phyloP scores from a whole-genome alignment of 37 sponge, comb jelly and placozoan genomes.

The Corticium candelabrum region DNA sequence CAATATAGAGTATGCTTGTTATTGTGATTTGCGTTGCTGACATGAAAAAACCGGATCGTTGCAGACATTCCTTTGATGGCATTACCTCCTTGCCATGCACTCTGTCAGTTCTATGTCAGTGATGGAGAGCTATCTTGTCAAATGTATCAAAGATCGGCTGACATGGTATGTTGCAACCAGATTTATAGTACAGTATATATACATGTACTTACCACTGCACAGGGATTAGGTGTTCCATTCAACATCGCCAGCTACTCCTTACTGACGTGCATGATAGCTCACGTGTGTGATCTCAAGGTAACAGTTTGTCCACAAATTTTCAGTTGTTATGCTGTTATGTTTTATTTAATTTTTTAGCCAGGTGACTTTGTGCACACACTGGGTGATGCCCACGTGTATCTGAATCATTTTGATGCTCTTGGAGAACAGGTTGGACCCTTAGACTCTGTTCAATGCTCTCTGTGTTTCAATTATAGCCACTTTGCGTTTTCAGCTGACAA shows the following conservation, averaged over 20 bases:
- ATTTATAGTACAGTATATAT: not conserved
- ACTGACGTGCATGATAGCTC: constrained; percentile 96
- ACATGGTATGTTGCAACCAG: constrained; percentile 25
- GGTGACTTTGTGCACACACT: constrained; percentile 71
- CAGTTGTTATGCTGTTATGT: constrained; percentile 2
- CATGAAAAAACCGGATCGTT: not conserved
- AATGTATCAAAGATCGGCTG: constrained; percentile 81
- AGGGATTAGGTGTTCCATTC: constrained; percentile 98
- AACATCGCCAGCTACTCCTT: constrained; percentile 95
- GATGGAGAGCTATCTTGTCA: constrained; percentile 91
- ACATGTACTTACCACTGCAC: not conserved
- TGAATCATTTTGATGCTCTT: constrained; percentile 87
- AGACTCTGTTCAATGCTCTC: not conserved
- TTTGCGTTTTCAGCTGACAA: constrained; percentile 39
- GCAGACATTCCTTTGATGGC: constrained; percentile 80
- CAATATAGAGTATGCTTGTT: not conserved
- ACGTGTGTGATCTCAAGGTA: constrained; percentile 60
- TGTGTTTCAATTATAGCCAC: not conserved
- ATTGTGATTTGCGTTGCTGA: not conserved
- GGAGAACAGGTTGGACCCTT: constrained; percentile 54
- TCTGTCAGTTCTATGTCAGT: constrained; percentile 94
- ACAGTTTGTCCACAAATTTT: not conserved
- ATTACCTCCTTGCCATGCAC: constrained; percentile 89
- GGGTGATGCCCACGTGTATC: constrained; percentile 83
- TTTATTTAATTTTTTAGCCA: constrained; percentile 32